A percentile compares a stretch with the other conserved stretches of the same genome.
These are phyloP conservation scores for Rhagoletis pomonella DNA, from an alignment of 1,140 invertebrate genomes.

Conservation along the genomic window DNA sequence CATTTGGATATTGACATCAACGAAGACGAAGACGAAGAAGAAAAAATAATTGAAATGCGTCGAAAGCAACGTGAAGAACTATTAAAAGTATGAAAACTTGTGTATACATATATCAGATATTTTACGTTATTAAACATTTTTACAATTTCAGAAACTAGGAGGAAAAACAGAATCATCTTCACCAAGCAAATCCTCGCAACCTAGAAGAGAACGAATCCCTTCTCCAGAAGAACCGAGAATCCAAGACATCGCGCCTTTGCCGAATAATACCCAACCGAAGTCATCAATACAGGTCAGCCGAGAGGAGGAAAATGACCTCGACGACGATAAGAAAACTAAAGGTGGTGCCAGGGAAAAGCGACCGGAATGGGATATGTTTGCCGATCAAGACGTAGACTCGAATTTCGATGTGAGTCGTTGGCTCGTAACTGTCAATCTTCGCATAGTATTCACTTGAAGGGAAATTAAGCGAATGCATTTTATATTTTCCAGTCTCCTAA, in stretches of 20 bases:
- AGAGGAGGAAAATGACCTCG: conserved; percentile 25
- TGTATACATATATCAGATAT: background rate
- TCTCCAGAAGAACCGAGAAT: background rate
- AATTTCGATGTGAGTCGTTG: conserved; percentile 86
- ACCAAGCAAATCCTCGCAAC: background rate
- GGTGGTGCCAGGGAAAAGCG: conserved; percentile 70
- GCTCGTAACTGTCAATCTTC: conserved; percentile 68
- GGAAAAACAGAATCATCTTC: conserved; percentile 31
- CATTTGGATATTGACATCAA: conserved; percentile 84
- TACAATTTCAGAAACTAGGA: background rate
- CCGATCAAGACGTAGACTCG: conserved; percentile 89
- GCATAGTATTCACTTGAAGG: background rate
- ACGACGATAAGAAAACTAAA: conserved; percentile 33
- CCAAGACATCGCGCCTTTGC: background rate
- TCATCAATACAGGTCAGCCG: background rate
- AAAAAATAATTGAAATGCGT: conserved; percentile 92
- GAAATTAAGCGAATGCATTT: background rate
- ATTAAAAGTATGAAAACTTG: conserved; percentile 79
- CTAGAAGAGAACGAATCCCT: background rate
- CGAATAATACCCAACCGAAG: conserved; percentile 6
- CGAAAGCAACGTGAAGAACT: conserved; percentile 93
- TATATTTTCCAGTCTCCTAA: conserved; percentile 79
- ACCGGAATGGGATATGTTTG: conserved; percentile 90
- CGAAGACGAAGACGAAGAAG: conserved; percentile 95
- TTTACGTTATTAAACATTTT: background rate